Evolutionary conservation across 2,113 vertebrate genomes (phyloP).

Genomic region (Ptychochromis oligacanthus): DNA sequence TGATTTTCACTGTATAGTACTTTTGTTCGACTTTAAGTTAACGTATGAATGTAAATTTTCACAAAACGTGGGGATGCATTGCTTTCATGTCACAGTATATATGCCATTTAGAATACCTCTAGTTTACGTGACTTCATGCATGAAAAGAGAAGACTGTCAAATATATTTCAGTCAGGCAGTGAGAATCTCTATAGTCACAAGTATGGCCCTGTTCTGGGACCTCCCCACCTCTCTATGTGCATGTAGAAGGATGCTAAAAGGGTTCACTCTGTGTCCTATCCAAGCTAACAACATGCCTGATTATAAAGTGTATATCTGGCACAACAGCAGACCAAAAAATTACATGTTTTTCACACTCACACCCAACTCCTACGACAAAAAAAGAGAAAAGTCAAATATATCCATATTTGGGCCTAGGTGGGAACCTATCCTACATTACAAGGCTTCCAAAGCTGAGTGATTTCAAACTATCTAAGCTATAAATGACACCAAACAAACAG

Average conservation of each 20-base stretch:
- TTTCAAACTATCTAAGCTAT: neutral
- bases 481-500: neutral
- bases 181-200: neutral
- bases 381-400: neutral
- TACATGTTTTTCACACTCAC: neutral
- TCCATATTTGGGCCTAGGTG: neutral
- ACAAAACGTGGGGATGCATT: neutral
- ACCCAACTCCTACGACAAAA: neutral
- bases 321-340: too few relatives aligned
- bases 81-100: neutral
- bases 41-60: neutral
- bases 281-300: neutral
- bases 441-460: neutral
- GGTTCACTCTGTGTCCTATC: neutral
- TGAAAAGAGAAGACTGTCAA: neutral
- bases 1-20: neutral
- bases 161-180: neutral
- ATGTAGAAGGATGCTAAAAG: neutral
- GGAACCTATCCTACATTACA: neutral
- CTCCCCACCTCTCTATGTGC: neutral
- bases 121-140: neutral
- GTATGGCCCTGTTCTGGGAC: neutral
- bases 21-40: neutral
- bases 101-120: neutral
- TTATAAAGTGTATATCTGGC: neutral